phyloP scores from a whole-genome alignment of 2,888 invertebrate species.

The Linnaemya vulpina region DNA sequence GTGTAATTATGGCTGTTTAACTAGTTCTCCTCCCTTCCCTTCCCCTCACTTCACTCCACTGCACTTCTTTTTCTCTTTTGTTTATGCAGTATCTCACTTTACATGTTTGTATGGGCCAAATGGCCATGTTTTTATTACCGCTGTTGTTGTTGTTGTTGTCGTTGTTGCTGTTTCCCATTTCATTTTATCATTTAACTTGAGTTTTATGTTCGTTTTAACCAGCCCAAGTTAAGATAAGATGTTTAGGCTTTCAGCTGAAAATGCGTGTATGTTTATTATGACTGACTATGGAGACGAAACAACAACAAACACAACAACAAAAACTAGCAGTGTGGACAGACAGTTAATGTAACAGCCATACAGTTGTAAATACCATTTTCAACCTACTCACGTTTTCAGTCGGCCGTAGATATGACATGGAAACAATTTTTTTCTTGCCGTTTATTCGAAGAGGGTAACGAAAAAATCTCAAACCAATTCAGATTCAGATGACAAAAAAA shows the following conservation, averaged over 20 bases:
- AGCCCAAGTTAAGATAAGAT: conserved; percentile 68
- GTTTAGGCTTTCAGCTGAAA: conserved; percentile 69
- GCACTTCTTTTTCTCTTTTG: conserved; percentile 22
- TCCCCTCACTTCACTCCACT: too few species aligned
- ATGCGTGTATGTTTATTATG: conserved; percentile 66
- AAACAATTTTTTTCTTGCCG: conserved; percentile 8
- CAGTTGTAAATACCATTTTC: conserved; percentile 59
- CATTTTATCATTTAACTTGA: conserved; percentile 64
- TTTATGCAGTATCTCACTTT: conserved; percentile 40
- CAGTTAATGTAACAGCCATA: conserved; percentile 29
- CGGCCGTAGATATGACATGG: conserved; percentile 40
- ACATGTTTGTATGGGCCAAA: conserved; percentile 51
- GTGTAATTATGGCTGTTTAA: conserved; percentile 61
- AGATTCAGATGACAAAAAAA: conserved; percentile 47
- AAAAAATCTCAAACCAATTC: conserved; percentile 33
- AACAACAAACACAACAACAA: not conserved
- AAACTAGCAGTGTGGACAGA: not conserved
- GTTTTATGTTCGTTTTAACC: conserved; percentile 62
- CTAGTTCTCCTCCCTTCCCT: conserved; percentile 46
- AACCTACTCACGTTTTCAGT: conserved; percentile 66
- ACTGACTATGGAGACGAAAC: conserved; percentile 11
- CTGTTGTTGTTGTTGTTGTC: conserved; percentile 1
- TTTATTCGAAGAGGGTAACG: conserved; percentile 15
- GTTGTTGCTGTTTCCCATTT: conserved; percentile 50
- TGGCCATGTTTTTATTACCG: conserved; percentile 37